Conservation (phyloP, 2,888 invertebrate genomes). For the Pammene fasciana region DNA sequence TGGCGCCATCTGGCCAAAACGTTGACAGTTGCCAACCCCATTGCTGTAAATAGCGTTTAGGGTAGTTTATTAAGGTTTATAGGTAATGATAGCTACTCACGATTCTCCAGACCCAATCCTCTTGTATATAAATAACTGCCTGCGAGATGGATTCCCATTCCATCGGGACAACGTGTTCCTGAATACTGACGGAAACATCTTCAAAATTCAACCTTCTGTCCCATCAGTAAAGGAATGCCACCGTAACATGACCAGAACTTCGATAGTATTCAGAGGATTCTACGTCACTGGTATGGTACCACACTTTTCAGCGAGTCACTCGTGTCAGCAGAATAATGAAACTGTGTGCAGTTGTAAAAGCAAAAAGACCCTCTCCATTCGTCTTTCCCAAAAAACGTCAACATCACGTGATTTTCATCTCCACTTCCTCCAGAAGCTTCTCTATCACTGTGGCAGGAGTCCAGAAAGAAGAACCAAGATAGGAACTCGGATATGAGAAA, state of each 20-base stretch:
- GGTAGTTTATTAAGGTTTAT: too few relatives aligned
- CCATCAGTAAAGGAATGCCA: too few relatives aligned
- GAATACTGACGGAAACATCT: too few relatives aligned
- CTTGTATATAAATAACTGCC: too few relatives aligned
- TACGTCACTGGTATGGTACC: constrained; percentile 18
- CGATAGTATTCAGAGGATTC: background rate
- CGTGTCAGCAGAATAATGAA: background rate
- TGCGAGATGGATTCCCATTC: background rate
- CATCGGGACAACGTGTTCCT: too few relatives aligned
- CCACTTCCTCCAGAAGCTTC: background rate
- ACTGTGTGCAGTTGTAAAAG: background rate
- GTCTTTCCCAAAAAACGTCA: background rate
- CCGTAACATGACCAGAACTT: too few relatives aligned
- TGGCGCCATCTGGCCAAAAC: too few relatives aligned
- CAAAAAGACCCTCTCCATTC: background rate
- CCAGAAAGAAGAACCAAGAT: background rate
- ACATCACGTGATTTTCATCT: background rate
- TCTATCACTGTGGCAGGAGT: background rate
- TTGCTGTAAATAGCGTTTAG: too few relatives aligned
- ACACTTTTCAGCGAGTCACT: constrained; percentile 21
- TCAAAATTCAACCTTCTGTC: background rate
- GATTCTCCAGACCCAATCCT: background rate
- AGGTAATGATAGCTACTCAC: background rate
- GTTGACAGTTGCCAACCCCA: too few relatives aligned
- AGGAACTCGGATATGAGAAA: background rate